Conservation (phyloP, 2,888 invertebrate genomes). For the Sarcophaga carnaria region DNA sequence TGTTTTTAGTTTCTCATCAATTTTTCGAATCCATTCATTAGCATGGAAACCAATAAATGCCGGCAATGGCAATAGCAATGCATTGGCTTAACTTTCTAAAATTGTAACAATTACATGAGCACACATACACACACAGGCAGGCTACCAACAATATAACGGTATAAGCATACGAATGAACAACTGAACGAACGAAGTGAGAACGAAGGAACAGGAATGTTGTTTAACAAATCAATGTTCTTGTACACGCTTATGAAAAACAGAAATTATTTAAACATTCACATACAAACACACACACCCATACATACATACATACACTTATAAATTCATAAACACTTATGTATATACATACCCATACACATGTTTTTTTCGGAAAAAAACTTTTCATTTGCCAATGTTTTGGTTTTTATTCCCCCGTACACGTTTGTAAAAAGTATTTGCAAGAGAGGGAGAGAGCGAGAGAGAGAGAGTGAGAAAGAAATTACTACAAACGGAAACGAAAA, state of each 20-base stretch:
- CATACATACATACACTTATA: background rate
- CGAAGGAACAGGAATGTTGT: background rate
- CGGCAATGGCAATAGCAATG: background rate
- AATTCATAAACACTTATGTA: too few relatives aligned
- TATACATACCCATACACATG: too few relatives aligned
- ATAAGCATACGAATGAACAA: too few relatives aligned
- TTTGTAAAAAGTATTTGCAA: background rate
- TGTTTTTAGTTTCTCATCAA: background rate
- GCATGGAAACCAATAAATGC: constrained; percentile 1
- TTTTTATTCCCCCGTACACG: too few relatives aligned
- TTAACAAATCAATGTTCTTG: constrained; percentile 33
- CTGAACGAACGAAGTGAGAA: background rate
- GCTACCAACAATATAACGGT: too few relatives aligned
- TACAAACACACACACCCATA: too few relatives aligned
- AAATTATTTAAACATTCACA: background rate
- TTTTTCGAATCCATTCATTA: constrained; percentile 9
- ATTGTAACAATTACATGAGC: background rate
- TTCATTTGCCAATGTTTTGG: background rate
- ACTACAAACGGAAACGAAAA: constrained; percentile 61
- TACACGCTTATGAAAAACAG: background rate
- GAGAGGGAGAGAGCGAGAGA: background rate
- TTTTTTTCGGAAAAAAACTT: background rate
- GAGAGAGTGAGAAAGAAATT: constrained; percentile 2
- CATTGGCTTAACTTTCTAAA: background rate
- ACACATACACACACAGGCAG: background rate